These are phyloP conservation scores for Neodontobutis hainanensis DNA, from an alignment of 2,113 vertebrate genomes.

Conservation along the genomic window DNA sequence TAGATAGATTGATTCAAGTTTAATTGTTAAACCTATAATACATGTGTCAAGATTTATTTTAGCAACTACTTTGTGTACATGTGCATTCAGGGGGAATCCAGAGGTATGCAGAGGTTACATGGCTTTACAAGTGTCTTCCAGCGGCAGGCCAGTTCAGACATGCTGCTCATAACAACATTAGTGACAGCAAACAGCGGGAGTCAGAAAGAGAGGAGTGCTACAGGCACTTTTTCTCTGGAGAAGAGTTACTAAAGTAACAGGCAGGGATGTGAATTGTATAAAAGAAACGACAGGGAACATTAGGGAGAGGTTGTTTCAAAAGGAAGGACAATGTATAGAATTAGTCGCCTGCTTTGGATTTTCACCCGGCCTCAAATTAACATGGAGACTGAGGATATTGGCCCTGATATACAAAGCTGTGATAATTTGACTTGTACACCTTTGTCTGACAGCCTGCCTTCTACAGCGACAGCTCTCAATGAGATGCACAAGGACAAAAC, in stretches of 20 bases:
- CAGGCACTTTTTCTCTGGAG: neutral
- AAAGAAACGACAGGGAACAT: neutral
- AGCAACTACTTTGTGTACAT: neutral
- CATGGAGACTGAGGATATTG: conserved; percentile 12
- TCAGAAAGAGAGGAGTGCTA: conserved; percentile 2
- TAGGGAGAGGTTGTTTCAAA: neutral
- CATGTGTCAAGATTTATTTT: no score
- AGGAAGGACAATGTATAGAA: conserved; percentile 34
- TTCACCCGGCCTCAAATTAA: conserved; percentile 10
- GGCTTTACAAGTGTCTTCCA: neutral
- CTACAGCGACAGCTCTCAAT: conserved; percentile 17
- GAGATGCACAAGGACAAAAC: conserved; percentile 40
- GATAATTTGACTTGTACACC: conserved; percentile 22
- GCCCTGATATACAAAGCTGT: conserved; percentile 4
- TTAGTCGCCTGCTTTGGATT: conserved; percentile 25
- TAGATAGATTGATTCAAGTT: neutral
- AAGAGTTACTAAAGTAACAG: neutral
- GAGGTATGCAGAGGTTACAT: conserved; percentile 35
- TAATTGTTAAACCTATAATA: no score
- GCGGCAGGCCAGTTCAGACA: conserved; percentile 38
- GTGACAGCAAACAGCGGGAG: conserved; percentile 4
- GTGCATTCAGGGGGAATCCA: neutral
- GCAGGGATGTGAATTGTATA: neutral
- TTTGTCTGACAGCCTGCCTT: conserved; percentile 30
- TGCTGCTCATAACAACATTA: conserved; percentile 23